Conservation (phyloP, 2,113 vertebrate species). For the Aythya baeri region DNA sequence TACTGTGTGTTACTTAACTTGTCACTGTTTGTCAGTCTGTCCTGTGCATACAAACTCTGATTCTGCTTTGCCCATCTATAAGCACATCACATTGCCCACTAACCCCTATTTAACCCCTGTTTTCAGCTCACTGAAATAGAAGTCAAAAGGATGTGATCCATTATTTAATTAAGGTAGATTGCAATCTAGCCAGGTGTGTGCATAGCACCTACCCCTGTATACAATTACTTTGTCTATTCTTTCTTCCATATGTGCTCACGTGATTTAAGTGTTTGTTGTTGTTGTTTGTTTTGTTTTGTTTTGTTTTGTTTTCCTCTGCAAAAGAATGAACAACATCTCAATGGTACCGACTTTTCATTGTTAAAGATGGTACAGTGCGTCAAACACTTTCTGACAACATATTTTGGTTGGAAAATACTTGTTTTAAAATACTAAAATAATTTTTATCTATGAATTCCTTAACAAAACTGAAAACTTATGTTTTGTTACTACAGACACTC, state of each 20-base stretch:
- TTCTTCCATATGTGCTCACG: not conserved
- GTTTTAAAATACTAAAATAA: not conserved
- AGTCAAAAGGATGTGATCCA: slow-evolving; percentile 36
- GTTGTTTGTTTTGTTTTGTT: not conserved
- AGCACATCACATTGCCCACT: not conserved
- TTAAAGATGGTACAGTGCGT: not conserved
- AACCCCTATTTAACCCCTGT: slow-evolving; percentile 28
- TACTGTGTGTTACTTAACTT: not conserved
- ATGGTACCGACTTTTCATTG: not conserved
- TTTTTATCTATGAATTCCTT: not conserved
- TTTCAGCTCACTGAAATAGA: slow-evolving; percentile 1
- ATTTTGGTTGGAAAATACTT: not conserved
- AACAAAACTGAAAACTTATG: not conserved
- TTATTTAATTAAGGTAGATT: slow-evolving; percentile 46
- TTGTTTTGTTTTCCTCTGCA: not conserved
- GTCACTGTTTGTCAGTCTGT: not conserved
- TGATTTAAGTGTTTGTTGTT: not conserved
- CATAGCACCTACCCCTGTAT: not conserved
- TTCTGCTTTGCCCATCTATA: not conserved
- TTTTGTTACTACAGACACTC: not conserved
- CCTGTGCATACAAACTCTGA: not conserved
- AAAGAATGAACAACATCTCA: not conserved
- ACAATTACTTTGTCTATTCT: slow-evolving; percentile 10
- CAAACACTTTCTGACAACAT: not conserved
- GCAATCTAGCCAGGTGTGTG: slow-evolving; percentile 49